A percentile compares a stretch with the other conserved stretches of the same genome.
These are phyloP conservation scores for Toxonevra muliebris DNA, from an alignment of 2,888 invertebrate species.

Conservation along the genomic window DNA sequence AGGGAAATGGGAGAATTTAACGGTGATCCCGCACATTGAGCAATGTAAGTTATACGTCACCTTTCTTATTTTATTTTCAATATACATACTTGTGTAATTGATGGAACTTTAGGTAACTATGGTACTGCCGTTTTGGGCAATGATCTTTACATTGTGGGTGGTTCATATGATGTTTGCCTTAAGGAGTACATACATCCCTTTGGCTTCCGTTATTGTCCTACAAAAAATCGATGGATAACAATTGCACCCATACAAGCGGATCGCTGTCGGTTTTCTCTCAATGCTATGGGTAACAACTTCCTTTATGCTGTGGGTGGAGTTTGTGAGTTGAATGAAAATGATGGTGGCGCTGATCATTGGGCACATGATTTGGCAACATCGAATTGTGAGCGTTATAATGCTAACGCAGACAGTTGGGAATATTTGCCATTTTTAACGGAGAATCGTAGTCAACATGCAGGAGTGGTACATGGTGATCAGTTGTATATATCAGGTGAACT, in stretches of 20 bases:
- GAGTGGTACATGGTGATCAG: constrained; percentile 62
- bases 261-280: constrained; percentile 73
- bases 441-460: constrained; percentile 71
- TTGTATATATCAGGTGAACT: constrained; percentile 61
- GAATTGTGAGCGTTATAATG: constrained; percentile 71
- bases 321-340: constrained; percentile 68
- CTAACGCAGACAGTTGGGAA: constrained; percentile 69
- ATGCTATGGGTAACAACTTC: constrained; percentile 66
- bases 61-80: background rate
- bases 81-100: background rate
- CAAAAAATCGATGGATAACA: constrained; percentile 72
- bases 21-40: constrained; percentile 77
- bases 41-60: constrained; percentile 66
- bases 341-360: constrained; percentile 58
- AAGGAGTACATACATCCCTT: constrained; percentile 77
- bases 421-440: constrained; percentile 69
- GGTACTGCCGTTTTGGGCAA: constrained; percentile 76
- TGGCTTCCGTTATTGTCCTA: constrained; percentile 74
- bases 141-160: constrained; percentile 75
- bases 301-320: constrained; percentile 75
- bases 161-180: constrained; percentile 75
- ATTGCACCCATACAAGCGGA: constrained; percentile 75
- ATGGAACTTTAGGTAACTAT: constrained; percentile 67
- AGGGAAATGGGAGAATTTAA: constrained; percentile 72
- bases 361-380: constrained; percentile 55